A percentile compares a stretch with the other conserved stretches of the same genome.
Conservation (phyloP, 35 echinoderm and acorn worm genomes). For the Holothuria glaberrima region DNA sequence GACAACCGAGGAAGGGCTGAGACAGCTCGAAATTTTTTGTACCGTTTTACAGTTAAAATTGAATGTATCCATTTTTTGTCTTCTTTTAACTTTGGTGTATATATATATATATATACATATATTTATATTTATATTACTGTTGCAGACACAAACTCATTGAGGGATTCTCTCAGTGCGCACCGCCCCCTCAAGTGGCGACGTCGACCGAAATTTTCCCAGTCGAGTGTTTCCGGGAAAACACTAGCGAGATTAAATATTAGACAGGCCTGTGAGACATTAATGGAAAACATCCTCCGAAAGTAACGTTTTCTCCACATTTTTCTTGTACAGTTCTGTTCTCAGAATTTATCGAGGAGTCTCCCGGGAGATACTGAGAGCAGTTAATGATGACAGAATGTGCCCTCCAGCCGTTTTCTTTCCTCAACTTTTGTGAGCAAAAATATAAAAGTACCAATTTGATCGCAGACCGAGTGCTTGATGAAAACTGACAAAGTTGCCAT, state of each 20-base stretch:
- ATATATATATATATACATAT: too few relatives aligned
- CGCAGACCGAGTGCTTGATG: constrained; percentile 48
- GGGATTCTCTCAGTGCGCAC: too few relatives aligned
- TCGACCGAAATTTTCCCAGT: constrained; percentile 24
- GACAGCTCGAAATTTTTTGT: too few relatives aligned
- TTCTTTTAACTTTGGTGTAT: too few relatives aligned
- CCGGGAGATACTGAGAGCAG: constrained; percentile 42
- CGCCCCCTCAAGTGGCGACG: not conserved
- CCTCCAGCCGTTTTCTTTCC: constrained; percentile 62
- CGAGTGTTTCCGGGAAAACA: constrained; percentile 58
- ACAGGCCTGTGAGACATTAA: constrained; percentile 27
- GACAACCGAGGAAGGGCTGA: too few relatives aligned
- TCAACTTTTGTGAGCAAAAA: constrained; percentile 30
- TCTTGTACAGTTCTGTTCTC: constrained; percentile 30
- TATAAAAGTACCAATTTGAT: constrained; percentile 38
- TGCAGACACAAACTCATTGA: too few relatives aligned
- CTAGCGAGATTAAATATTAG: constrained; percentile 26
- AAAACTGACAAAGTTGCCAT: constrained; percentile 57
- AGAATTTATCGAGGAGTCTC: constrained; percentile 28
- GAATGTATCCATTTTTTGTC: too few relatives aligned
- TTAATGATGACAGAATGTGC: constrained; percentile 65
- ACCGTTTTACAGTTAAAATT: too few relatives aligned
- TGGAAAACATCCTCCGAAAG: constrained; percentile 61
- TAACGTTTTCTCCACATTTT: constrained; percentile 57
- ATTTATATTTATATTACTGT: too few relatives aligned